A percentile compares a stretch with the other conserved stretches of the same genome.
These are phyloP conservation scores for Epistrophe grossulariae DNA, from an alignment of 2,888 invertebrate species.

Conservation along the genomic window DNA sequence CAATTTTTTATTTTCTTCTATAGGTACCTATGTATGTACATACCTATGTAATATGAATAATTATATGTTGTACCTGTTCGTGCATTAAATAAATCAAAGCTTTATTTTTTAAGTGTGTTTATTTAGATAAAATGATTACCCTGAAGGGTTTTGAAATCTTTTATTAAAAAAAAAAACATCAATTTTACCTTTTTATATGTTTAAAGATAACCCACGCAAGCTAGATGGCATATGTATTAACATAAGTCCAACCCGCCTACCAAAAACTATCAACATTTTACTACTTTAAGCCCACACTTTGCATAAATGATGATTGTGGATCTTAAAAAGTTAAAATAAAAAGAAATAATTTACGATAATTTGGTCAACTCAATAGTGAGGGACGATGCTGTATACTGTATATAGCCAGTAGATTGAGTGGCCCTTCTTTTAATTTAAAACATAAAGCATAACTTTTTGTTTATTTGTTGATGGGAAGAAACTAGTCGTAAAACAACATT, in stretches of 20 bases:
- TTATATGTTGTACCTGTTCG: not conserved
- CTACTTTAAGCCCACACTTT: not conserved
- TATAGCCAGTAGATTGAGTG: not conserved
- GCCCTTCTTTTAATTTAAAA: not conserved
- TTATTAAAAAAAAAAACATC: not conserved
- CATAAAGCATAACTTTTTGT: too few relatives aligned
- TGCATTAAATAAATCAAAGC: not conserved
- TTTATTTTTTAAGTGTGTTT: not conserved
- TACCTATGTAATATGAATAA: not conserved
- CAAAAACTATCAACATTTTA: not conserved
- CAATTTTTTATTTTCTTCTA: not conserved
- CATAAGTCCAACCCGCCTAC: not conserved
- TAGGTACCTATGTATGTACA: not conserved
- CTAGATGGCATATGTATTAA: not conserved
- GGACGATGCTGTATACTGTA: not conserved
- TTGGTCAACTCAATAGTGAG: not conserved
- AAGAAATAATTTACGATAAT: not conserved
- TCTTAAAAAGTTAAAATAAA: not conserved
- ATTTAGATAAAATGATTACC: not conserved
- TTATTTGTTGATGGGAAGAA: too few relatives aligned
- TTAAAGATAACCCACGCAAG: not conserved
- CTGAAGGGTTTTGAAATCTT: not conserved
- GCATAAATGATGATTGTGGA: not conserved
- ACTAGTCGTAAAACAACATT: too few relatives aligned
- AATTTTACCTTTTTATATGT: not conserved